Evolutionary conservation across 2,797 vertebrate species (phyloP).

Genomic region (Aulostomus chinensis): DNA sequence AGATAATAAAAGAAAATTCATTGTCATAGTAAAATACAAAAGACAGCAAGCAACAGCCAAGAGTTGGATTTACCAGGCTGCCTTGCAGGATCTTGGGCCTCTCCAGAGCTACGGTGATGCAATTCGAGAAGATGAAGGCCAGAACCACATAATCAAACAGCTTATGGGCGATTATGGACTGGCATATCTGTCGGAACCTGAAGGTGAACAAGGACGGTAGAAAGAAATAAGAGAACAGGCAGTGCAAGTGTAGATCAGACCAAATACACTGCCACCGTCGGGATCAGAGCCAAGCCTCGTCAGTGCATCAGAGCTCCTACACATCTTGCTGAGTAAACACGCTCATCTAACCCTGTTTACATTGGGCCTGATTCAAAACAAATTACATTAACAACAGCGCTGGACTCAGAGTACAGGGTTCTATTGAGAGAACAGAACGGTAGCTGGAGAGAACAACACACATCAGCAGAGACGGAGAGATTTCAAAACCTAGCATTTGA

Average conservation of each 20-base stretch:
- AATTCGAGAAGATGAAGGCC: slow-evolving; percentile 98
- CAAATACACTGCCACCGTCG: too few species aligned
- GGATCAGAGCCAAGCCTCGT: too few species aligned
- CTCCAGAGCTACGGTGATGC: slow-evolving; percentile 96
- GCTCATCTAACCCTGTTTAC: too few species aligned
- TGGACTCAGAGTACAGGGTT: slow-evolving; percentile 34
- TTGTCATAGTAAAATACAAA: slow-evolving; percentile 20
- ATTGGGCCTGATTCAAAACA: too few species aligned
- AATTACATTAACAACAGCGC: slow-evolving; percentile 53
- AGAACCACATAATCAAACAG: slow-evolving; percentile 95
- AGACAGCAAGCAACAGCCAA: slow-evolving; percentile 5
- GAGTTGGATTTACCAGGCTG: slow-evolving; percentile 85
- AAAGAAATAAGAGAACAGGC: not conserved
- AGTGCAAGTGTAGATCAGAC: too few species aligned
- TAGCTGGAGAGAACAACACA: slow-evolving; percentile 11
- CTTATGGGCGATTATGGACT: slow-evolving; percentile 94
- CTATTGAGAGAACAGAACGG: slow-evolving; percentile 17
- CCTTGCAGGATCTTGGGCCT: slow-evolving; percentile 92
- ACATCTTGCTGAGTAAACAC: slow-evolving; percentile 38
- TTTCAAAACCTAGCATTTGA: slow-evolving; percentile 46
- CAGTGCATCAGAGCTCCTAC: too few species aligned
- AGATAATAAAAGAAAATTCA: slow-evolving; percentile 23
- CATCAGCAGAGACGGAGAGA: slow-evolving; percentile 13
- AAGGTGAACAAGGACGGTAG: not conserved
- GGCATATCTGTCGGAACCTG: slow-evolving; percentile 93